phyloP scores from a whole-genome alignment of 2,797 vertebrate species.

The Bufotes viridis region DNA sequence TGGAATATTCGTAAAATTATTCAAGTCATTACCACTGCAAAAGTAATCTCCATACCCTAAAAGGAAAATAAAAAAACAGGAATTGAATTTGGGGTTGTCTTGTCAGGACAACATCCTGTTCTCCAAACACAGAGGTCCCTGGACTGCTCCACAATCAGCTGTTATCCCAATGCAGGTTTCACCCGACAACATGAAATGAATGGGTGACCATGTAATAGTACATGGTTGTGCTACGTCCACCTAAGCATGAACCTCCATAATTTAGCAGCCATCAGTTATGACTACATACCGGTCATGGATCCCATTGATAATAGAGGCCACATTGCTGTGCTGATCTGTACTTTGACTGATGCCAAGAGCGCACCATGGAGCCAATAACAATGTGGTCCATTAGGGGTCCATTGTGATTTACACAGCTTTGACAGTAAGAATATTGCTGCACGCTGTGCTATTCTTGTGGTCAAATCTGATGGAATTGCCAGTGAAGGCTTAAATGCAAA shows the following conservation, averaged over 20 bases:
- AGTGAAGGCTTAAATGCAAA: too few relatives aligned
- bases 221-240: neutral
- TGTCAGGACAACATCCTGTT: neutral
- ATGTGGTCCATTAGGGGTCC: too few relatives aligned
- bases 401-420: too few relatives aligned
- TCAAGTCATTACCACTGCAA: constrained; percentile 92
- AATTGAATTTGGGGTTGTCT: neutral
- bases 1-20: constrained; percentile 77
- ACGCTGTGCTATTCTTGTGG: too few relatives aligned
- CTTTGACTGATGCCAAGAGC: too few relatives aligned
- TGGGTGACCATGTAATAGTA: neutral
- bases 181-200: neutral
- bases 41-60: constrained; percentile 90
- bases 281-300: too few relatives aligned
- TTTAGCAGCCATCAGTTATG: neutral
- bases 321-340: too few relatives aligned
- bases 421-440: too few relatives aligned
- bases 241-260: neutral
- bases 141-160: neutral
- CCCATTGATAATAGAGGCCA: too few relatives aligned
- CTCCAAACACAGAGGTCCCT: neutral
- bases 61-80: neutral
- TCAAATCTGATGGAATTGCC: too few relatives aligned
- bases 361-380: too few relatives aligned
- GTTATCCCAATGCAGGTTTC: neutral